Percentiles rank a stretch among this genome's conserved stretches.
Conservation (phyloP, 2,797 vertebrate species). For the Tenualosa ilisha region DNA sequence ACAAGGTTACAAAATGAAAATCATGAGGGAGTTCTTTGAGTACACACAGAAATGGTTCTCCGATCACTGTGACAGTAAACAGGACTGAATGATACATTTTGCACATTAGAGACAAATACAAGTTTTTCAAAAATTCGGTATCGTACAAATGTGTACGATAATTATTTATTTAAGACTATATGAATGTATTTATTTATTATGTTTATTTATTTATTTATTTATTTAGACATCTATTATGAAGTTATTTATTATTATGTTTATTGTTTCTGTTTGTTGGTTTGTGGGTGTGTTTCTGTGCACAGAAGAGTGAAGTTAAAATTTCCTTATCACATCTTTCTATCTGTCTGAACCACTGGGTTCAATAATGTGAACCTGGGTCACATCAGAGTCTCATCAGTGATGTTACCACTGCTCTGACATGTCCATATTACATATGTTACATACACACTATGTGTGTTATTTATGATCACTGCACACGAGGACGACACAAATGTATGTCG, state of each 20-base stretch:
- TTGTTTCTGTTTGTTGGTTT: not conserved
- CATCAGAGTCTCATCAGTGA: too few relatives aligned
- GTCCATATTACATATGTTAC: not conserved
- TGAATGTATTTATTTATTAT: not conserved
- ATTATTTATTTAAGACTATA: not conserved
- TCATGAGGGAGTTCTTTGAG: not conserved
- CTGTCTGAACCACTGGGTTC: too few relatives aligned
- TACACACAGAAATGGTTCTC: too few relatives aligned
- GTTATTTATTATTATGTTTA: not conserved
- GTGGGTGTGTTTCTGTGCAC: not conserved
- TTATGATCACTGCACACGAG: not conserved
- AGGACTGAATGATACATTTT: not conserved
- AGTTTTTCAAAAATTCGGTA: not conserved
- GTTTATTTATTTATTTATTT: not conserved
- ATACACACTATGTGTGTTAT: not conserved
- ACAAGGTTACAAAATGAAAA: not conserved
- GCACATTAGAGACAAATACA: not conserved
- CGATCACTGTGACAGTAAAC: too few relatives aligned
- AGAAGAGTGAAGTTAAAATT: not conserved
- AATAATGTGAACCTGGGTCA: too few relatives aligned
- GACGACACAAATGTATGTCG: not conserved
- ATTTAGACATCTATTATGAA: not conserved
- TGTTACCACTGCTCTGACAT: too few relatives aligned
- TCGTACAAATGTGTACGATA: not conserved
- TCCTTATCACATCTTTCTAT: too few relatives aligned